Evolutionary conservation across 2,888 invertebrate genomes (phyloP).

Genomic region (Geophilus truncorum): DNA sequence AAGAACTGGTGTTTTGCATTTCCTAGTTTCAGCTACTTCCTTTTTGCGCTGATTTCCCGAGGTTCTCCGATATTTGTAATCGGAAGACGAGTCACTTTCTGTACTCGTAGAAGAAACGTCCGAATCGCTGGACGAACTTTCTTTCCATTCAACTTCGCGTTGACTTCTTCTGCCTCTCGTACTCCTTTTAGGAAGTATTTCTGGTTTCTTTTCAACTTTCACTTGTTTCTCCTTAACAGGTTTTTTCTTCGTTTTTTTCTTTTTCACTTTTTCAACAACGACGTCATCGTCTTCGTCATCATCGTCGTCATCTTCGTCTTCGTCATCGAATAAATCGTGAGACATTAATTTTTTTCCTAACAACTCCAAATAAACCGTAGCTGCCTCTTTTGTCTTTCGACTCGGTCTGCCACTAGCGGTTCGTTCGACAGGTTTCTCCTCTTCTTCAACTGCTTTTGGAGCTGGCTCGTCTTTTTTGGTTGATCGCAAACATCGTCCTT

Average conservation of each 20-base stretch:
- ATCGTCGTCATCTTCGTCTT: neutral
- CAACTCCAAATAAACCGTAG: slow-evolving; percentile 68
- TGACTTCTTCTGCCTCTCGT: neutral
- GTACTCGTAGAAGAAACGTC: neutral
- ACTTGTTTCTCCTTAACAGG: neutral
- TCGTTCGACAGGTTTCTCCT: neutral
- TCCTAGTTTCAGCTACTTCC: neutral
- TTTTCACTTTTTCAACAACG: neutral
- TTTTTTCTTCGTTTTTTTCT: neutral
- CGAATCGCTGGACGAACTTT: neutral
- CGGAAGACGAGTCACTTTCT: neutral
- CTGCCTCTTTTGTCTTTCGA: slow-evolving; percentile 69
- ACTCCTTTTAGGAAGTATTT: neutral
- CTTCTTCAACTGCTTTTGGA: slow-evolving; percentile 32
- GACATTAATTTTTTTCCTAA: slow-evolving; percentile 63
- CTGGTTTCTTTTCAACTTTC: neutral
- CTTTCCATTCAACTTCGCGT: neutral
- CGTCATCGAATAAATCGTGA: slow-evolving; percentile 58
- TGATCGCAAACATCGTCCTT: slow-evolving; percentile 7
- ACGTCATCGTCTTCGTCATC: neutral
- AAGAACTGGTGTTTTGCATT: neutral
- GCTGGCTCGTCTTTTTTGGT: neutral
- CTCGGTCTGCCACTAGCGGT: slow-evolving; percentile 42
- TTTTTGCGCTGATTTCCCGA: neutral
- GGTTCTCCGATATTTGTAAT: neutral